Percentiles rank a stretch among this genome's conserved stretches.
Conservation (phyloP, 2,113 vertebrate genomes). For the Strigops habroptila region DNA sequence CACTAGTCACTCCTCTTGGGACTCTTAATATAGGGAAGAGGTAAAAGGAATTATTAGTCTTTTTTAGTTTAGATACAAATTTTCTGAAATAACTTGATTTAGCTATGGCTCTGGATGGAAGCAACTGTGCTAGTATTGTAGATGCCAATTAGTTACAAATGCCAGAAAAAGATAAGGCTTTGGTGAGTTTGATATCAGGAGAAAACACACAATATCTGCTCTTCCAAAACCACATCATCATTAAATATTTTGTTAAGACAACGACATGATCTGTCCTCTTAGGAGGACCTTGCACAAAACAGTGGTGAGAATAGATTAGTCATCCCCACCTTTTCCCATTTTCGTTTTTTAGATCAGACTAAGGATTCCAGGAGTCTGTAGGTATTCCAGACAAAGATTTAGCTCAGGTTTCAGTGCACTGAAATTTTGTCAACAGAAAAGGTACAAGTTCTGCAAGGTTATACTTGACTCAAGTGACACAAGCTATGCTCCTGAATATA, state of each 20-base stretch:
- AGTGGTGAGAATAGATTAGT: neutral
- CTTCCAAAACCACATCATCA: neutral
- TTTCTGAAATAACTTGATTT: neutral
- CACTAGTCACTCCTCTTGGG: neutral
- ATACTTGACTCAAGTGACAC: neutral
- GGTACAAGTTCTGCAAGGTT: neutral
- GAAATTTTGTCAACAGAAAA: neutral
- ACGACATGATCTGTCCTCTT: neutral
- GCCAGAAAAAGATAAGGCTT: neutral
- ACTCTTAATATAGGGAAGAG: neutral
- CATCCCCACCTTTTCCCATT: neutral
- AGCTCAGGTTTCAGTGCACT: neutral
- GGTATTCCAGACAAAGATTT: neutral
- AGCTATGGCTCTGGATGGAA: neutral
- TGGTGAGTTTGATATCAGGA: neutral
- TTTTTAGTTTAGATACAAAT: neutral
- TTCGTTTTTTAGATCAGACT: neutral
- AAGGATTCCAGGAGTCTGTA: neutral
- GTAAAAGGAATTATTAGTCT: neutral
- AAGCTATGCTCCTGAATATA: rapidly evolving
- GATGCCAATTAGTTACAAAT: neutral
- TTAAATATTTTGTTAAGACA: neutral
- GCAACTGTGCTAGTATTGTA: neutral
- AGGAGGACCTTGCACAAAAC: neutral
- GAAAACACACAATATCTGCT: neutral